Evolutionary conservation across 1,140 invertebrate genomes (phyloP), one percentile per base, ranked within the genome.

Genomic region (Vollenhovia emeryi): DNA sequence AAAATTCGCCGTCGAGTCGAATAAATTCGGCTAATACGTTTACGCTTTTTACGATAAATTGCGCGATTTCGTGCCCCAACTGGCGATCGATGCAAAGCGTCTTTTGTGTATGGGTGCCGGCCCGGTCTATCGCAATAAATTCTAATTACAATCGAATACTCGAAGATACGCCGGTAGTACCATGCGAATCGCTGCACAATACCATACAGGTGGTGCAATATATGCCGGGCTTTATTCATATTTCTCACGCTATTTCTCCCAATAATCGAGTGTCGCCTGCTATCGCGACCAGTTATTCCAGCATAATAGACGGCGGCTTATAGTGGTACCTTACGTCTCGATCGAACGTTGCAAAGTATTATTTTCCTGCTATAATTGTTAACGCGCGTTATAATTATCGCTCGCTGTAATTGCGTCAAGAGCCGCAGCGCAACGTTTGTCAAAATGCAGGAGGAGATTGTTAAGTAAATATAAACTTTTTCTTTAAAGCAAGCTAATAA

Each of bases 241-340:
- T 86, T 90, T 91, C 85, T 87, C 88, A 87, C 84, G 87, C 85
- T 88, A 88, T 90, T 88, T 88, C 85, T 88, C 76, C 76, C 88
- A 88, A 91, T 91, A 91, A 90, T 90, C 90, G 85, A 87, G 79
- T 85, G 87, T 89, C 78, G 68, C 62, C 78, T 79, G 62, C 85
- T 91, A 91, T 89, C 85, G 86, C 83, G n/a, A 73, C 55, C 87
- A 87, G 86, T 86, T 86, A 71, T 89, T 85, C 59, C 88, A 79
- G 78, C 80, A 86, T 84, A 84, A 55, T 74, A 3, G 76, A 88
- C 75, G 79, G 57, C 40, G 43, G 50, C 13, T 75, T 57, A 76
- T 62, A 57, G 24, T 13, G 13, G 13, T 57, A 43, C 18, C 66
- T 73, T 73, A 75, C 57, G 52, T 84, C 50, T 66, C 62, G 36